Evolutionary conservation across 2,113 vertebrate genomes (phyloP).

Genomic region (Cebidichthys violaceus): DNA sequence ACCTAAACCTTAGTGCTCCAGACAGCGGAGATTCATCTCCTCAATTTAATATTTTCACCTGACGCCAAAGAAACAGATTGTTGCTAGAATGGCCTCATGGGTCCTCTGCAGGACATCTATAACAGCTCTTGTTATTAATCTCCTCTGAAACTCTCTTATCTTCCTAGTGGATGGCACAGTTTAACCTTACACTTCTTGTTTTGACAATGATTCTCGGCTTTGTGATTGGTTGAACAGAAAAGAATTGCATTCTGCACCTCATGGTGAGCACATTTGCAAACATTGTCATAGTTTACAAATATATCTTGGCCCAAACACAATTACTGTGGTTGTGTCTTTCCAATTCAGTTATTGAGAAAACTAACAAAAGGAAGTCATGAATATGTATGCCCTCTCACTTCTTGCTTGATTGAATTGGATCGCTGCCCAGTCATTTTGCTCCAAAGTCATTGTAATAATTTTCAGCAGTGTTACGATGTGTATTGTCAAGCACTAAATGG

Average conservation of each 20-base stretch:
- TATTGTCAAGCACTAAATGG: constrained; percentile 12
- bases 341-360: constrained; percentile 34
- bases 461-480: neutral
- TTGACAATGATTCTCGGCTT: constrained; percentile 39
- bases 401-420: constrained; percentile 69
- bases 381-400: constrained; percentile 56
- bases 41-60: constrained; percentile 72
- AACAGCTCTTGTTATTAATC: constrained; percentile 72
- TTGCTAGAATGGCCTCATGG: constrained; percentile 67
- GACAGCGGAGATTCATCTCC: constrained; percentile 75
- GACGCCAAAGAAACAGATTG: constrained; percentile 76
- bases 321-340: constrained; percentile 39
- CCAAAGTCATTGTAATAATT: constrained; percentile 30
- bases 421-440: constrained; percentile 43
- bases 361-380: constrained; percentile 56
- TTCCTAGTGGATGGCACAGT: constrained; percentile 52
- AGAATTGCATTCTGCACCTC: constrained; percentile 15
- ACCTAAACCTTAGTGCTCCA: constrained; percentile 46
- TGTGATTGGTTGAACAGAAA: constrained; percentile 36
- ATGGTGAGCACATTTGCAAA: constrained; percentile 54
- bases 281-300: constrained; percentile 42
- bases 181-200: constrained; percentile 41
- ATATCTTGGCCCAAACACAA: constrained; percentile 49
- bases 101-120: constrained; percentile 68
- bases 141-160: constrained; percentile 67